phyloP scores from a whole-genome alignment of 2,113 vertebrate species.

The Pachycephala philippinensis region DNA sequence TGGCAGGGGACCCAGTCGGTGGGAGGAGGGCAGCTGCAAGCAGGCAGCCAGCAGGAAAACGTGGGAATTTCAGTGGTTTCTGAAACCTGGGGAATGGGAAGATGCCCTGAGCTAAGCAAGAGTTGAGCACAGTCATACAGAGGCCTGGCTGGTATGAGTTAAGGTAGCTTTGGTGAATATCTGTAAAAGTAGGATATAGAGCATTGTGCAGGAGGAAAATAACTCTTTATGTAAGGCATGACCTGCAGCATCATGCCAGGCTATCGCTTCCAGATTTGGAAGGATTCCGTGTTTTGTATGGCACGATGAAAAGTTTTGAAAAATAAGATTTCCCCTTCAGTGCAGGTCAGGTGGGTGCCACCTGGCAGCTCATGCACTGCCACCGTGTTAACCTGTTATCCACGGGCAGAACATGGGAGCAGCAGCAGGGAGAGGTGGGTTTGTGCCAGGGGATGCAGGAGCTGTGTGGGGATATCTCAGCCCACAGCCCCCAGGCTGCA shows the following conservation, averaged over 20 bases:
- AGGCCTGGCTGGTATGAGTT: background rate
- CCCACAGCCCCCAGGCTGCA: background rate
- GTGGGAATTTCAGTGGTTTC: background rate
- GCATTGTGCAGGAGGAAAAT: background rate
- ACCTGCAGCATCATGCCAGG: background rate
- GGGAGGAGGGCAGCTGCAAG: background rate
- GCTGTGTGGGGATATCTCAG: background rate
- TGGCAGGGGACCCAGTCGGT: background rate
- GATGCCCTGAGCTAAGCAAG: background rate
- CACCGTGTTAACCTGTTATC: rapidly evolving
- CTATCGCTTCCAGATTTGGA: background rate
- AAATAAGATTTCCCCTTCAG: background rate
- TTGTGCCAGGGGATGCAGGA: background rate
- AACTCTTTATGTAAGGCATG: background rate
- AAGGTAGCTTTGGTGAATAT: background rate
- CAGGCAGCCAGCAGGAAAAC: background rate
- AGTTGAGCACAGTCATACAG: background rate
- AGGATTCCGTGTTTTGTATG: background rate
- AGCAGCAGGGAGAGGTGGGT: background rate
- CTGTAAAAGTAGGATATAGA: background rate
- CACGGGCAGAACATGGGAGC: rapidly evolving
- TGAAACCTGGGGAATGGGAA: background rate
- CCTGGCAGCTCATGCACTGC: background rate
- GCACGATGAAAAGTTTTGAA: background rate
- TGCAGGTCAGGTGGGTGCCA: rapidly evolving